Evolutionary conservation across 1,140 invertebrate species (phyloP).

Genomic region (Probaryconus sp.): DNA sequence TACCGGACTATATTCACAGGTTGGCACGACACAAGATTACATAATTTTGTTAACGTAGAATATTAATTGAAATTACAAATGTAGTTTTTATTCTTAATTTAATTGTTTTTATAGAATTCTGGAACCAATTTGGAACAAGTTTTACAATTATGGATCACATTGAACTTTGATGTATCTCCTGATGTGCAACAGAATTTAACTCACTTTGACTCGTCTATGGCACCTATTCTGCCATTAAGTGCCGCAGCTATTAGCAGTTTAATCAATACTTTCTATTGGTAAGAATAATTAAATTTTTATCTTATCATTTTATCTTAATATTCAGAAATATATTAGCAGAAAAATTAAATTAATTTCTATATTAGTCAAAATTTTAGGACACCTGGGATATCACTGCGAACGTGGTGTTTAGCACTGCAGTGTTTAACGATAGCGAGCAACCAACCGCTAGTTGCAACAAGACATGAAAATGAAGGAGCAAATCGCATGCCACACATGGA

Average conservation of each 20-base stretch:
- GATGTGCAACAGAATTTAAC: conserved; percentile 72
- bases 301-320: conserved; percentile 11
- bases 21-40: conserved; percentile 38
- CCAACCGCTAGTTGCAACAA: conserved; percentile 67
- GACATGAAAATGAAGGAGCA: conserved; percentile 65
- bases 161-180: conserved; percentile 82
- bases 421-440: conserved; percentile 81
- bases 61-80: no score
- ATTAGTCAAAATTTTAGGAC: no score
- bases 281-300: conserved; percentile 44
- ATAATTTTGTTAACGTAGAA: no score
- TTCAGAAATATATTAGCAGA: no score
- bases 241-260: conserved; percentile 84
- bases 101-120: conserved; percentile 68
- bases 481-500: conserved; percentile 69
- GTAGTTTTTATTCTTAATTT: conserved; percentile 71
- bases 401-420: conserved; percentile 85
- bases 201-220: conserved; percentile 81
- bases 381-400: conserved; percentile 83
- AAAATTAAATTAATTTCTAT: no score
- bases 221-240: conserved; percentile 85
- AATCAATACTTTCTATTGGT: conserved; percentile 83
- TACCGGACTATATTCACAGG: conserved; percentile 78
- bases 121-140: conserved; percentile 87
- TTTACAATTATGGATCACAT: conserved; percentile 89